phyloP scores from a whole-genome alignment of 2,113 vertebrate genomes.

The Ameiurus melas region DNA sequence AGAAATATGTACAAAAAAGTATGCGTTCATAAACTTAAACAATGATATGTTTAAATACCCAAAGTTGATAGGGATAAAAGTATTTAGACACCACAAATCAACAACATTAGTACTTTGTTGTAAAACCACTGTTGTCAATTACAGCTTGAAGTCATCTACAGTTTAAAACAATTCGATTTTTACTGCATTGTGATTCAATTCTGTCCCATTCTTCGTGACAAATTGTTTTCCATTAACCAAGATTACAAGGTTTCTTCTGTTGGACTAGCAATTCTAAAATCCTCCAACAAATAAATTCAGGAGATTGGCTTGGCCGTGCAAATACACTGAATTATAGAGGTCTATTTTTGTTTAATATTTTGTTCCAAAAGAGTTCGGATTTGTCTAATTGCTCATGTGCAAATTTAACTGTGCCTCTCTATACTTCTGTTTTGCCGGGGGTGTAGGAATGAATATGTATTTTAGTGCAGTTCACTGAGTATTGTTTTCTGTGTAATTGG shows the following conservation, averaged over 20 bases:
- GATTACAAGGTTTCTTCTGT: background rate
- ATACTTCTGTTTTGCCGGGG: background rate
- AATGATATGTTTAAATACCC: background rate
- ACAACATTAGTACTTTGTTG: background rate
- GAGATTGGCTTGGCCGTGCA: too few species aligned
- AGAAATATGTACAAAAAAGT: background rate
- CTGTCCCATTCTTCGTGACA: background rate
- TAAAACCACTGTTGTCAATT: background rate
- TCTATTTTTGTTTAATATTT: background rate
- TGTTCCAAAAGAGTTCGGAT: background rate
- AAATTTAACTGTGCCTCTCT: background rate
- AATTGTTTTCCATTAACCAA: background rate
- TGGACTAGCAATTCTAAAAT: background rate
- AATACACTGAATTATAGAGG: background rate
- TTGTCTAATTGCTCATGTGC: background rate
- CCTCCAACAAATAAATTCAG: background rate
- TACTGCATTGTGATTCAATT: background rate
- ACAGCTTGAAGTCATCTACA: background rate
- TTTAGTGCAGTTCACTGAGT: background rate
- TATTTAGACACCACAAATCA: background rate
- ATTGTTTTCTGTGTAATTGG: background rate
- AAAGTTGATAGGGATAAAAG: background rate
- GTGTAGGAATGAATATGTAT: background rate
- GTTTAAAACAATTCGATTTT: background rate
- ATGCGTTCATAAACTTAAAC: background rate